phyloP scores from a whole-genome alignment of 2,888 invertebrate species.

The Hymenopus coronatus region DNA sequence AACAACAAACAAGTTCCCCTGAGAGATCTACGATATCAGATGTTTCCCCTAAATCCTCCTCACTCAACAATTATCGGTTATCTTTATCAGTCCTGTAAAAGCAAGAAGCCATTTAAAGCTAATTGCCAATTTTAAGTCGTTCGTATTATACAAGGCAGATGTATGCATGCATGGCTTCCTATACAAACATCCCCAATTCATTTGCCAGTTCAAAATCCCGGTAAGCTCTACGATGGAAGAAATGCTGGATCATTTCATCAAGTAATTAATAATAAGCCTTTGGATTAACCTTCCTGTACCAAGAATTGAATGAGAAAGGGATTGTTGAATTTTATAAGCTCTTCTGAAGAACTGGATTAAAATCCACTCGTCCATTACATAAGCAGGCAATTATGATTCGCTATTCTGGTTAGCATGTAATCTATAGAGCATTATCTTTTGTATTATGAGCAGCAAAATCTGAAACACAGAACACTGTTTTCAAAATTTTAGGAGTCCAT shows the following conservation, averaged over 20 bases:
- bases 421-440: too few relatives aligned
- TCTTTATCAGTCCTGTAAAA: neutral
- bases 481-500: too few relatives aligned
- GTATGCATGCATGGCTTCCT: neutral
- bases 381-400: too few relatives aligned
- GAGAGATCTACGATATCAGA: neutral
- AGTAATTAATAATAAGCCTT: neutral
- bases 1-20: neutral
- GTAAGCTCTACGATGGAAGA: neutral
- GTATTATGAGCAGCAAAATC: too few relatives aligned
- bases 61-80: too few relatives aligned
- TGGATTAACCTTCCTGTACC: neutral
- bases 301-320: neutral
- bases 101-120: neutral
- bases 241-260: neutral
- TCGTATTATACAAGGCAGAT: neutral
- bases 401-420: too few relatives aligned
- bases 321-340: too few relatives aligned
- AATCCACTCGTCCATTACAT: too few relatives aligned
- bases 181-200: neutral
- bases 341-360: too few relatives aligned
- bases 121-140: neutral
- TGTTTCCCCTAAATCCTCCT: too few relatives aligned
- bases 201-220: neutral
- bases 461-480: too few relatives aligned